A percentile compares a stretch with the other conserved stretches of the same genome.
Evolutionary conservation across 1,140 invertebrate genomes (phyloP).

Genomic region (Bombus superbus): DNA sequence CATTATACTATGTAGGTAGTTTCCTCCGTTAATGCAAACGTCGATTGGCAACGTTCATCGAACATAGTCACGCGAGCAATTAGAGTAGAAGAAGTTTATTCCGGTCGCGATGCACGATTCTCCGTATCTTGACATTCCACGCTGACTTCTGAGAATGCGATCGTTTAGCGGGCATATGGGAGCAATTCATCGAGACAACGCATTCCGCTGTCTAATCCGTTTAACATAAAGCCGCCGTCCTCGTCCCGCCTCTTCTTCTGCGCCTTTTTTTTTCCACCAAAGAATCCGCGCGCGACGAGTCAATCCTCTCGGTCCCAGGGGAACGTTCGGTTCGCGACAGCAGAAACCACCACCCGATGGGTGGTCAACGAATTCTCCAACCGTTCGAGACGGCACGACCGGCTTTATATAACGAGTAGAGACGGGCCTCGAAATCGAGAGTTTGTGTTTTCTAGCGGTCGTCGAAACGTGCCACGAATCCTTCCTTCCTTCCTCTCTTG

Average conservation of each 20-base stretch:
- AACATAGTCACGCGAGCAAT: constrained; percentile 40
- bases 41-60: constrained; percentile 1
- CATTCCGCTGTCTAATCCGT: constrained; percentile 82
- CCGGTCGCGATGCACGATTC: constrained; percentile 30
- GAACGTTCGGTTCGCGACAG: constrained; percentile 53
- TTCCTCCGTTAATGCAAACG: not conserved
- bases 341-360: constrained; percentile 55
- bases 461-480: constrained; percentile 30
- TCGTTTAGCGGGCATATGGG: constrained; percentile 32
- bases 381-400: constrained; percentile 1
- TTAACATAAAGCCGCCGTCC: constrained; percentile 76
- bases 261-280: not conserved
- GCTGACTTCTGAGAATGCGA: constrained; percentile 31
- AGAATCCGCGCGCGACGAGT: constrained; percentile 67
- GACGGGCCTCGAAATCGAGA: constrained; percentile 11
- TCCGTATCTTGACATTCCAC: constrained; percentile 46
- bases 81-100: constrained; percentile 28
- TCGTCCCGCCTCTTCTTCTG: constrained; percentile 11
- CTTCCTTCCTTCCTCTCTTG: not conserved
- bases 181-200: constrained; percentile 75
- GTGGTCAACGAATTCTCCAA: constrained; percentile 63
- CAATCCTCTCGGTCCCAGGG: constrained; percentile 59
- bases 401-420: constrained; percentile 12
- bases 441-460: constrained; percentile 11
- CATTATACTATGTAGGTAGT: not conserved